Evolutionary conservation across 2,797 vertebrate species (phyloP), one percentile per base, ranked within the genome.

Genomic region (Erithacus rubecula): DNA sequence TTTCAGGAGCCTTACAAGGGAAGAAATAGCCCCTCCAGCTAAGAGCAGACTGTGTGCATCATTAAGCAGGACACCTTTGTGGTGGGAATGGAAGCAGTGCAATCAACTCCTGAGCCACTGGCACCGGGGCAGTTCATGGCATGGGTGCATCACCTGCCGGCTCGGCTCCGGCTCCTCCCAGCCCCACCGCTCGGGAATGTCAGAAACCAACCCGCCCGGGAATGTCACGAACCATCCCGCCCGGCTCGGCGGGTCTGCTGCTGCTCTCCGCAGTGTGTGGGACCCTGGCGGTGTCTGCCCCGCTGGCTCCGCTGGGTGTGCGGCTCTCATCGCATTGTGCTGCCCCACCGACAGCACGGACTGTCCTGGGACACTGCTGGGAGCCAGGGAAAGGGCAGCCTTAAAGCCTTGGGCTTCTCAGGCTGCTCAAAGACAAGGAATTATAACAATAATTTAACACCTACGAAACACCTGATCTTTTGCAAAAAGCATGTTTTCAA

Each of bases 21-120:
- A 82, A 65, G 39, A 52, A 43, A 32, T 36, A 47, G 63, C 51
- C 60, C 15, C 13, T 78, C 15, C 13, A 55, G 44, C 41, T 64
- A 29, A 78, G 43, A 44, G 11, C 4, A 3, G 49, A 72, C 2
- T 0, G 6, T 2, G 4, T 29, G n/a, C 23, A 11, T 76, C 32
- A 12, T 41, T 49, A 5, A 36, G 5, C 17, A 55, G 49, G 44
- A 67, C 52, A n/a, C 7, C 21, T 71, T 78, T 30, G 15, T 0
- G 56, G 17, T 39, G 52, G 34, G 10, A 39, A 27, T 16, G 71
- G 70, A 44, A 46, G 17, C 41, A 20, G 20, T 0, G 1, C 1
- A 10, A 15, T 37, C 22, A 1, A 0, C 64, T 23, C 83, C 13
- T 44, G 34, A 0, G 1, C 49, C 74, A 2, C 22, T 13, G 56